phyloP scores from a whole-genome alignment of 2,797 vertebrate genomes.

The Malacoraja senta region DNA sequence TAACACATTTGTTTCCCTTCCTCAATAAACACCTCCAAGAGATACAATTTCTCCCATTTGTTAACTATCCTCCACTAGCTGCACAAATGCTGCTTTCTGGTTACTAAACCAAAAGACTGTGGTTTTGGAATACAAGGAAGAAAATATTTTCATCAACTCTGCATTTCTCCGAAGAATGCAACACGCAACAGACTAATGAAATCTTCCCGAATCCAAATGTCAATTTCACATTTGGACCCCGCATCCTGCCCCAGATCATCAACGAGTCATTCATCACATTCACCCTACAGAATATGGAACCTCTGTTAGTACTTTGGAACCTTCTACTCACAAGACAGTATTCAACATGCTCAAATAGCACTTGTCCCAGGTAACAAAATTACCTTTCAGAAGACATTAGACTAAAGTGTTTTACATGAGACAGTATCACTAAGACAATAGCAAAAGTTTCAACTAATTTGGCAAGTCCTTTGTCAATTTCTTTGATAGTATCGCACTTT shows the following conservation, averaged over 20 bases:
- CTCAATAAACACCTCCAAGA: not conserved
- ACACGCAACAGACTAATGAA: not conserved
- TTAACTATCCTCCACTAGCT: not conserved
- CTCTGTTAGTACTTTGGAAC: not conserved
- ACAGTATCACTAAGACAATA: not conserved
- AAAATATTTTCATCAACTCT: not conserved
- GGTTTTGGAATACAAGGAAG: not conserved
- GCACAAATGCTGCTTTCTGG: not conserved
- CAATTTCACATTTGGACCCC: not conserved
- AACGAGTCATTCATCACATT: not conserved
- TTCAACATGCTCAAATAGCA: not conserved
- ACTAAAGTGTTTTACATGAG: not conserved
- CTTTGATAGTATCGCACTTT: not conserved
- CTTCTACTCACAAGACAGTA: not conserved
- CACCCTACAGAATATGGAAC: not conserved
- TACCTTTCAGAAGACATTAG: not conserved
- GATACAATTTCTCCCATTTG: not conserved
- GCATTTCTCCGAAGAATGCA: not conserved
- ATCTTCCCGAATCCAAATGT: not conserved
- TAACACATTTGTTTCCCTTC: not conserved
- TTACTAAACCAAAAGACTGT: not conserved
- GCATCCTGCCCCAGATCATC: not conserved
- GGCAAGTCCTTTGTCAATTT: not conserved
- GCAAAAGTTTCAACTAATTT: not conserved
- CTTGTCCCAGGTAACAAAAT: not conserved